Percentiles rank a stretch among this genome's conserved stretches.
Evolutionary conservation across 2,888 invertebrate genomes (phyloP).

Genomic region (Hecatera dysodea): DNA sequence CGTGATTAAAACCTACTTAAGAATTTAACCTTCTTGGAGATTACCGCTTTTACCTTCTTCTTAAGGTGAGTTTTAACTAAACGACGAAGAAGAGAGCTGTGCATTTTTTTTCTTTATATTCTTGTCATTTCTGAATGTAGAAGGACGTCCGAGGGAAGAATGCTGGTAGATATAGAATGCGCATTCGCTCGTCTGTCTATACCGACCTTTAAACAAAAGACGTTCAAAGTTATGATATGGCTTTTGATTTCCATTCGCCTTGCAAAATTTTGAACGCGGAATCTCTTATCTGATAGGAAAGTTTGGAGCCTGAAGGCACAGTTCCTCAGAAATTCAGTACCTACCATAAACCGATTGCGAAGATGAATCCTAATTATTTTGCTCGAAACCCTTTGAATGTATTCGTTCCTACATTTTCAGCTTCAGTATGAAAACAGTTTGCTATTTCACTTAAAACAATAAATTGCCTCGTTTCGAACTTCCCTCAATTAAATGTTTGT

Average conservation of each 20-base stretch:
- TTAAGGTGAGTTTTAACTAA: background rate
- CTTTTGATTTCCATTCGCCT: slow-evolving; percentile 21
- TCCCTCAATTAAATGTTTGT: slow-evolving; percentile 27
- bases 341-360: slow-evolving; percentile 13
- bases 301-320: slow-evolving; percentile 31
- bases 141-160: background rate
- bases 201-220: slow-evolving; percentile 12
- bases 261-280: slow-evolving; percentile 30
- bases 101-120: slow-evolving; percentile 3
- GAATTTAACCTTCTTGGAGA: slow-evolving; percentile 15
- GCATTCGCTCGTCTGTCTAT: background rate
- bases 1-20: slow-evolving; percentile 52
- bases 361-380: slow-evolving; percentile 13
- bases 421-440: background rate
- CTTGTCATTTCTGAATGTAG: background rate
- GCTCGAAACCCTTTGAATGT: background rate
- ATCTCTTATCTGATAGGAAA: slow-evolving; percentile 46
- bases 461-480: background rate
- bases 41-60: background rate
- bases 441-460: slow-evolving; percentile 5
- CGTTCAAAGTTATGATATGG: slow-evolving; percentile 11
- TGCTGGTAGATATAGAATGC: background rate
- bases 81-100: background rate
- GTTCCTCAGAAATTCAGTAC: slow-evolving; percentile 6
- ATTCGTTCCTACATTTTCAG: background rate